Percentiles rank a stretch among this genome's conserved stretches.
phyloP scores from a whole-genome alignment of 2,113 vertebrate genomes.

The Hemichromis elongatus region DNA sequence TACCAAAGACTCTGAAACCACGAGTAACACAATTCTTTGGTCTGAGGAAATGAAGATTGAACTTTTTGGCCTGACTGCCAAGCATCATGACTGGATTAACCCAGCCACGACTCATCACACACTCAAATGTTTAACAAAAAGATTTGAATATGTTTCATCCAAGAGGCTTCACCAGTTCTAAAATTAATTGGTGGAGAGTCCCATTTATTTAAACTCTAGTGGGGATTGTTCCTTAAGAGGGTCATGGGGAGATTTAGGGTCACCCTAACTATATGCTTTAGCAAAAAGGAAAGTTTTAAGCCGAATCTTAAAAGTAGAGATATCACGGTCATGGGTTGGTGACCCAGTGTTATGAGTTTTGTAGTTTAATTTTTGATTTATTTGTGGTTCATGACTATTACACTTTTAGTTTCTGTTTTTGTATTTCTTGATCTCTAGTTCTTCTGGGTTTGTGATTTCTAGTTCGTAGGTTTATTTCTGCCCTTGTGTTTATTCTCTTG shows the following conservation, averaged over 20 bases:
- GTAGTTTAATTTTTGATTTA: not conserved
- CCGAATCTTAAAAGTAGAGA: not conserved
- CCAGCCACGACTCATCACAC: fast-evolving
- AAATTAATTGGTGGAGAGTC: too few species aligned
- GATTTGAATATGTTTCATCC: too few species aligned
- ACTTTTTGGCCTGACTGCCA: not conserved
- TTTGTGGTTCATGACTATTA: not conserved
- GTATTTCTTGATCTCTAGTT: not conserved
- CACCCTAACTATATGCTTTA: not conserved
- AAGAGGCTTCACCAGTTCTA: too few species aligned
- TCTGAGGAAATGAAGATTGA: not conserved
- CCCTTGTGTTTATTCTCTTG: not conserved
- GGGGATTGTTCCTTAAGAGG: too few species aligned
- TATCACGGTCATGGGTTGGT: not conserved
- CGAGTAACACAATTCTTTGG: not conserved
- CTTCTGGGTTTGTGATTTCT: not conserved
- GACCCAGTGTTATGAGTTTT: not conserved
- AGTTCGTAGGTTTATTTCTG: not conserved
- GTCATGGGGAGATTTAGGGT: not conserved
- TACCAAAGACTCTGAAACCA: not conserved
- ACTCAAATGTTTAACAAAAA: too few species aligned
- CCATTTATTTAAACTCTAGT: too few species aligned
- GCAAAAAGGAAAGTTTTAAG: not conserved
- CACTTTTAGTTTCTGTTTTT: not conserved
- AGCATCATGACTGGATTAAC: fast-evolving